Evolutionary conservation across 2,888 invertebrate species (phyloP), one percentile per base, ranked within the genome.

Genomic region (Eurytoma californica): DNA sequence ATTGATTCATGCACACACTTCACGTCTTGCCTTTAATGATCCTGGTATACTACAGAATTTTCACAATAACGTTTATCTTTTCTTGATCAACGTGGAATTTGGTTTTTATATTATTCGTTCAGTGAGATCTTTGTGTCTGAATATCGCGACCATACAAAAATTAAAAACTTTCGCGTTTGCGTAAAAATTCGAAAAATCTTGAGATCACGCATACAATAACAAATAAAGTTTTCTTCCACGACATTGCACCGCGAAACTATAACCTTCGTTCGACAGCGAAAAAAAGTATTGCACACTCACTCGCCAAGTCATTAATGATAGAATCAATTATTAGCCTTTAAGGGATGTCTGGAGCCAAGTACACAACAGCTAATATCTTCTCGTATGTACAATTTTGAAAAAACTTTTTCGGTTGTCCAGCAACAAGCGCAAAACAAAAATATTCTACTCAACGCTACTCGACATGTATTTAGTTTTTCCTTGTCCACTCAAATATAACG

Each of bases 161-260:
- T 68, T 66, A 47, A 30, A 76, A 70, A 65, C 7, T 39, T 39
- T 39, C 39, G 39, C 9, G 39, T 39, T 39, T 9, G 7, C 7
- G 39, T 39, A 58, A 73, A 79, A 69, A 67, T 72, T 72, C 55
- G n/a, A 76, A 70, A 70, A 39, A 73, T 39, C 47, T 39, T 16
- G 16, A 47, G 20, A 18, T 57, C 78, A 65, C 77, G 3, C 77
- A 79, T 58, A 79, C 79, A 51, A 24, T 58, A 60, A 79, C 79
- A 79, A 74, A 73, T 61, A 49, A 79, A 69, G 57, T 65, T 39
- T 39, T 68, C 47, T 4, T 73, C 39, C 63, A 16, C 63, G 58
- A 69, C 68, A 69, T 63, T 30, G 67, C 47, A 20, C 24, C 57
- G 30, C 58, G n/a, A 79, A 79, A 69, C 3, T 67, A 63, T 58